phyloP scores from a whole-genome alignment of 2,113 vertebrate species.

The Percopsis transmontana region DNA sequence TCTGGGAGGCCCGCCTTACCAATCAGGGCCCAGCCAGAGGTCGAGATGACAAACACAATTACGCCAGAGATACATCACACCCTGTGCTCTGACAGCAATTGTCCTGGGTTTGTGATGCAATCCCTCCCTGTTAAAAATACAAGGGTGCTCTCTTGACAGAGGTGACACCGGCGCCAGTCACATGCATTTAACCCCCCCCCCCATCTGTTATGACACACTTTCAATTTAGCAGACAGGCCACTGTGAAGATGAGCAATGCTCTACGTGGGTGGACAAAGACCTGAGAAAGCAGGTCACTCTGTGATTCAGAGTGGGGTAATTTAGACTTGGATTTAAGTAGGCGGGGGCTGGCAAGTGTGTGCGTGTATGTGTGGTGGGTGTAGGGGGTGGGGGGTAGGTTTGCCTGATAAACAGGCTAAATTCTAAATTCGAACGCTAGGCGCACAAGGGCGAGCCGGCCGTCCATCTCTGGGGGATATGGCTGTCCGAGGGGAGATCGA shows the following conservation, averaged over 20 bases:
- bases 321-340: constrained; percentile 25
- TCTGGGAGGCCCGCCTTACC: constrained; percentile 23
- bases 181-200: constrained; percentile 62
- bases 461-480: constrained; percentile 57
- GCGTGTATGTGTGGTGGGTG: constrained; percentile 1
- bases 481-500: constrained; percentile 64
- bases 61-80: constrained; percentile 70
- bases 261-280: constrained; percentile 16
- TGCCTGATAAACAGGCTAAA: constrained; percentile 42
- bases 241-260: constrained; percentile 41
- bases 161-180: constrained; percentile 54
- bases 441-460: constrained; percentile 56
- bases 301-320: constrained; percentile 35
- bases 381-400: constrained; percentile 17
- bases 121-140: constrained; percentile 56
- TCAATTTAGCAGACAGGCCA: constrained; percentile 63
- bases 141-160: constrained; percentile 54
- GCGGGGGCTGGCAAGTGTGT: constrained; percentile 11
- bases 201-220: constrained; percentile 72
- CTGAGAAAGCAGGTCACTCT: constrained; percentile 12
- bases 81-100: constrained; percentile 65
- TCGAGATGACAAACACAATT: constrained; percentile 67
- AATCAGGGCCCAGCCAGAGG: constrained; percentile 57
- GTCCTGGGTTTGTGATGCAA: constrained; percentile 49
- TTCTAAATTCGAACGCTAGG: constrained; percentile 51